phyloP scores from a whole-genome alignment of 1,140 invertebrate genomes.

The Leucophenga varia region DNA sequence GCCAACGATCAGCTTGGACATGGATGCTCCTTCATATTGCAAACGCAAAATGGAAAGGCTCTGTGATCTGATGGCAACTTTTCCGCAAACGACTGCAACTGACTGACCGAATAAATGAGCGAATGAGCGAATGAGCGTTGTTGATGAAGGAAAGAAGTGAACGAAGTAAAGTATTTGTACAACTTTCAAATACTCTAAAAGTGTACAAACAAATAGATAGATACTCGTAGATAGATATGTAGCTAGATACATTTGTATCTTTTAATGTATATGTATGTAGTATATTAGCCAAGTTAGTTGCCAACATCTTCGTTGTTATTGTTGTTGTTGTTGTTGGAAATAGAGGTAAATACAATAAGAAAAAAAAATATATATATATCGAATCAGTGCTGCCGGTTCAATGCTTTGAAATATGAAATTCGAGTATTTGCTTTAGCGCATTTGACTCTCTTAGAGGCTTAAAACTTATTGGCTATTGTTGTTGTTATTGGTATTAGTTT shows the following conservation, averaged over 20 bases:
- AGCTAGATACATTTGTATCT: slow-evolving; percentile 13
- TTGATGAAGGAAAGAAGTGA: too few species aligned
- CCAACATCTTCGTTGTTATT: too few species aligned
- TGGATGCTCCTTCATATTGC: too few species aligned
- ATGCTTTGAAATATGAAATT: slow-evolving; percentile 33
- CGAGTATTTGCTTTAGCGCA: slow-evolving; percentile 28
- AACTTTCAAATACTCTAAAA: too few species aligned
- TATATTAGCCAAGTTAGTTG: too few species aligned
- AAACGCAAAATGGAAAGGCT: slow-evolving; percentile 45
- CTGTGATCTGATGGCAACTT: slow-evolving; percentile 11
- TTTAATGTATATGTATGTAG: slow-evolving; percentile 16
- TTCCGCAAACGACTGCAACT: slow-evolving; percentile 4
- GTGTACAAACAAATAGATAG: too few species aligned
- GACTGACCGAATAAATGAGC: slow-evolving; percentile 12
- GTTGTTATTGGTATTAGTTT: slow-evolving; percentile 17
- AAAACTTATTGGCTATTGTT: slow-evolving; percentile 34
- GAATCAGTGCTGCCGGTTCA: slow-evolving; percentile 27
- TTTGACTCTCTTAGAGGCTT: slow-evolving; percentile 14
- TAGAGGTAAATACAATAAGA: slow-evolving; percentile 12
- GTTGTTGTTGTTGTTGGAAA: slow-evolving; percentile 15
- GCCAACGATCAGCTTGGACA: too few species aligned
- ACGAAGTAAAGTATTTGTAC: too few species aligned
- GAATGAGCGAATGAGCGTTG: too few species aligned
- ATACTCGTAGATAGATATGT: slow-evolving; percentile 41
- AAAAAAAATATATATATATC: slow-evolving; percentile 8